Conservation (phyloP, 1,140 invertebrate species). For the Drosophila cardini region DNA sequence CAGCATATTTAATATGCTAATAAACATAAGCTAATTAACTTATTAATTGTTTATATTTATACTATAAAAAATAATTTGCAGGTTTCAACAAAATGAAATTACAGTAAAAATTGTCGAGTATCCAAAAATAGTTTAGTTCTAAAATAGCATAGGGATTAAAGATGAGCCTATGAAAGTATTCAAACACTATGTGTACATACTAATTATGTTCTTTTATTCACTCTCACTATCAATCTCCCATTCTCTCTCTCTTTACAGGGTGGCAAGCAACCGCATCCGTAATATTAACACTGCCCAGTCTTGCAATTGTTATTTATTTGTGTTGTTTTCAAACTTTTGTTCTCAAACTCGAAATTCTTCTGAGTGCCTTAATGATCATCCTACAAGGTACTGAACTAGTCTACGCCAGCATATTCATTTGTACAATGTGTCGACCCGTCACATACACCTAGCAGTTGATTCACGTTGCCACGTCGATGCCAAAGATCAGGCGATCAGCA, state of each 20-base stretch:
- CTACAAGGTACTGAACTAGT: constrained; percentile 91
- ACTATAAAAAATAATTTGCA: too few relatives aligned
- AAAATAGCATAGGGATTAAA: too few relatives aligned
- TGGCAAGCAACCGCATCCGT: constrained; percentile 92
- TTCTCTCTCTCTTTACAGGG: constrained; percentile 84
- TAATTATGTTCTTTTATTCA: not conserved
- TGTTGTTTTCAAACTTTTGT: constrained; percentile 93
- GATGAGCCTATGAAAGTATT: not conserved
- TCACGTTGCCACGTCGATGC: constrained; percentile 64
- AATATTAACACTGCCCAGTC: constrained; percentile 92
- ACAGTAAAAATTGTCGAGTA: too few relatives aligned
- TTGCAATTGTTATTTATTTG: constrained; percentile 92
- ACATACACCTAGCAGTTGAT: constrained; percentile 85
- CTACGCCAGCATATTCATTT: constrained; percentile 90
- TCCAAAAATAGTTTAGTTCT: too few relatives aligned
- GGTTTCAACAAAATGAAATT: too few relatives aligned
- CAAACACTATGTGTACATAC: not conserved
- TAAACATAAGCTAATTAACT: too few relatives aligned
- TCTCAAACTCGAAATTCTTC: constrained; percentile 93
- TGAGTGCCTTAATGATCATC: constrained; percentile 93
- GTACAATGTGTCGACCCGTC: constrained; percentile 89
- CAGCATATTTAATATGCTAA: not conserved
- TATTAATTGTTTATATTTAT: too few relatives aligned
- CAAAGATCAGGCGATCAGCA: constrained; percentile 51
- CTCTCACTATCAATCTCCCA: not conserved